Evolutionary conservation across 2,113 vertebrate species (phyloP).

Genomic region (Mustela nigripes): DNA sequence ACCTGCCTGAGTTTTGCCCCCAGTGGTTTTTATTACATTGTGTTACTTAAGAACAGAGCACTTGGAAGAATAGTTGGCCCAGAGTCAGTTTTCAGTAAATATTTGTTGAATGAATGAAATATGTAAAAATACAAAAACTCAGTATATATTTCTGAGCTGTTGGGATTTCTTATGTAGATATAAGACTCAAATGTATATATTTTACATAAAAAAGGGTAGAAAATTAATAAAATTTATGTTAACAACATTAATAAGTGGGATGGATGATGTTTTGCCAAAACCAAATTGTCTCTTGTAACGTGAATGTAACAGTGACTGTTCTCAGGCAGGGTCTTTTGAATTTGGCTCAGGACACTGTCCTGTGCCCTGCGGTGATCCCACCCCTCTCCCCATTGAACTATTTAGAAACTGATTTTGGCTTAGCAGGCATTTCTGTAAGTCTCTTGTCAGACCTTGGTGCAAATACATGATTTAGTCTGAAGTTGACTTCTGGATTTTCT

Average conservation of each 20-base stretch:
- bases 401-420: not conserved
- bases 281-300: not conserved
- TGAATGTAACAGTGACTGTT: not conserved
- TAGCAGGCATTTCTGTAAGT: not conserved
- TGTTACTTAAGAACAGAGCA: not conserved
- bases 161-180: slow-evolving; percentile 31
- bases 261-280: not conserved
- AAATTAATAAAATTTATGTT: not conserved
- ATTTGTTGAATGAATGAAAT: slow-evolving; percentile 38
- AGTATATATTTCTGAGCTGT: slow-evolving; percentile 16
- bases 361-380: not conserved
- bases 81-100: not conserved
- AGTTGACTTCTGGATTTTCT: slow-evolving; percentile 56
- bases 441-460: not conserved
- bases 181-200: not conserved
- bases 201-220: slow-evolving; percentile 6
- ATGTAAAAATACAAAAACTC: not conserved
- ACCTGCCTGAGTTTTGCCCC: not conserved
- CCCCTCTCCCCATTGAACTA: not conserved
- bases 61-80: not conserved
- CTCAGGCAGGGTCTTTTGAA: not conserved
- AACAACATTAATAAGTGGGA: not conserved
- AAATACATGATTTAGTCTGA: slow-evolving; percentile 36
- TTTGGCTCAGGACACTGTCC: not conserved
- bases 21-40: not conserved